Evolutionary conservation across 2,797 vertebrate genomes (phyloP), one percentile per base, ranked within the genome.

Genomic region (Nothura maculosa): DNA sequence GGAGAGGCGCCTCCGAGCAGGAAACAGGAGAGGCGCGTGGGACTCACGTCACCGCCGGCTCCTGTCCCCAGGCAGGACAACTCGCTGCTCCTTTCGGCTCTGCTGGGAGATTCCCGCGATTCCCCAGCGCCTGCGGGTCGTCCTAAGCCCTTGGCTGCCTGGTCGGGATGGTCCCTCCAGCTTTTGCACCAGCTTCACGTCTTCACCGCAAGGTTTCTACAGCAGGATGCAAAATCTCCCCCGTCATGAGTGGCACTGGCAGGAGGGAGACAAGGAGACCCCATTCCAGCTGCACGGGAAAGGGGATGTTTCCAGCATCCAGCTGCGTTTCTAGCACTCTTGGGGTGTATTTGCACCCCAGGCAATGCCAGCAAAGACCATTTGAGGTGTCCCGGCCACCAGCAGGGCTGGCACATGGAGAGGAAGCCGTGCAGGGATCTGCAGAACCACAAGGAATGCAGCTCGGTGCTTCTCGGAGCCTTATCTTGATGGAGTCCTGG

Each of bases 1-100:
- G 92, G 96, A 97, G 97, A 97, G 96, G 77, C 81, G 72, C 63
- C 63, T 88, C 52, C 73, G 77, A 92, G 94, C 87, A 85, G 86
- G 85, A 89, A 86, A 40, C 6, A 69, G 83, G 68, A 95, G 61
- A 92, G 75, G 12, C 43, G n/a, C 79, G 79, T 64, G 13, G 90
- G 89, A 89, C 52, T 61, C 40, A 13, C 42, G 90, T 87, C 92
- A 98, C 93, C 48, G 24, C 21, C 22, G 12, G 48, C 48, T 22
- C 24, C 48, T 50, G 48, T 50, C 12, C 48, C 50, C 36, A 2
- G 58, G 54, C 43, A 63, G 78, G 85, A 27, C 67, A 43, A 64
- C 72, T 57, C 68, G n/a, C 34, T 11, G 14, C 28, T 4, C 36
- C 3, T 15, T 14, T 4, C 8, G 27, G 18, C 3, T 9, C 63